A percentile compares a stretch with the other conserved stretches of the same genome.
Evolutionary conservation across 1,140 invertebrate genomes (phyloP).

Genomic region (Tetramorium parvispinum): DNA sequence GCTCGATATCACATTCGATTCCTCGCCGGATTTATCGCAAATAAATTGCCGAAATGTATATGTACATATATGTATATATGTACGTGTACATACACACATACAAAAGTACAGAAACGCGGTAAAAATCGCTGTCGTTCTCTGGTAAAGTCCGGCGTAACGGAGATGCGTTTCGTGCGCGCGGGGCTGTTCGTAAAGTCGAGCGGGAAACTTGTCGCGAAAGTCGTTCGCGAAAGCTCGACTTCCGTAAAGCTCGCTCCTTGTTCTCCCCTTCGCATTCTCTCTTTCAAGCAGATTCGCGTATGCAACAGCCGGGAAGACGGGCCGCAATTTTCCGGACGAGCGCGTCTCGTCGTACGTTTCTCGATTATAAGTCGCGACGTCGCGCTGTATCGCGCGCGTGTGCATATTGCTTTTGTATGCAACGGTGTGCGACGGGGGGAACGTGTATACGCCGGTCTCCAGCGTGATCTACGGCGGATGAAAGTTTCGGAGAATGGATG

Average conservation of each 20-base stretch:
- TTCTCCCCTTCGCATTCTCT: background rate
- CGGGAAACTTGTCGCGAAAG: constrained; percentile 62
- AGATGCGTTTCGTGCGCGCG: constrained; percentile 21
- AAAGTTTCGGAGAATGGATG: constrained; percentile 55
- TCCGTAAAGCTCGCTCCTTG: background rate
- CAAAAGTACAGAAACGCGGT: too few species aligned
- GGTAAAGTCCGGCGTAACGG: background rate
- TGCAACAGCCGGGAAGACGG: constrained; percentile 13
- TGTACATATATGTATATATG: background rate
- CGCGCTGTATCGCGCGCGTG: background rate
- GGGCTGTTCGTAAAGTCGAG: constrained; percentile 50
- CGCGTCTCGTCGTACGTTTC: constrained; percentile 27
- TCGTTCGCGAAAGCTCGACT: constrained; percentile 46
- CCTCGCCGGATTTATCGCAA: constrained; percentile 50
- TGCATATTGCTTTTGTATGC: background rate
- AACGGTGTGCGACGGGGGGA: background rate
- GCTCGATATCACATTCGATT: constrained; percentile 48
- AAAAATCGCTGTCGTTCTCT: constrained; percentile 19
- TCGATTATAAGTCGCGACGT: constrained; percentile 62
- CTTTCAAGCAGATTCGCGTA: constrained; percentile 4
- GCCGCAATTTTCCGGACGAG: constrained; percentile 65
- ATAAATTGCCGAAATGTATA: constrained; percentile 27
- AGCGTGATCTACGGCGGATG: constrained; percentile 50
- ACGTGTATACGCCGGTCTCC: background rate
- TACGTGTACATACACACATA: background rate